Evolutionary conservation across 2,888 invertebrate genomes (phyloP), one percentile per base, ranked within the genome.

Genomic region (Isotomurus palustris): DNA sequence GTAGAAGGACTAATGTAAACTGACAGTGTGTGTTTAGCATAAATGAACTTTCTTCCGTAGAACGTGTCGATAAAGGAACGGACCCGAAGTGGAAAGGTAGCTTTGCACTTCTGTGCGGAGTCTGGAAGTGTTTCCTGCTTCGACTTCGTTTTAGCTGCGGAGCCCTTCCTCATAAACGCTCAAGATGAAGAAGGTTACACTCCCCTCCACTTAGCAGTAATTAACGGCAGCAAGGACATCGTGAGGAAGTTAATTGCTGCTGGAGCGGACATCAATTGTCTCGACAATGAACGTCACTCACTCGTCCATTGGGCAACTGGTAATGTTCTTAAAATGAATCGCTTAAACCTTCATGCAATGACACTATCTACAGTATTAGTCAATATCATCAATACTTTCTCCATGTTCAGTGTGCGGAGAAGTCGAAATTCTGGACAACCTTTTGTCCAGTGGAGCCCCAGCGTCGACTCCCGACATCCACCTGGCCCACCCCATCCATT

Each of bases 251-350:
- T 97, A 56, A 79, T 95, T 52, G 87, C 90, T 40, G 87, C 88
- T 70, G 89, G 90, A 38, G 94, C 94, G 8, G 88, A 94, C 73
- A 85, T 95, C 66, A 87, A 88, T 75, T 87, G 90, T 44, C 82
- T 88, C 67, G 97, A 99, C 76, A 85, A 88, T 72, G 96, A 97
- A 75, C 87, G 89, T 60, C 97, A 97, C 75, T 91, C 94, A 2
- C 88, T 91, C 44, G 87, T 96, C 10, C 97, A 99, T 76, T 99
- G 97, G 97, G 95, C 97, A 19, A 93, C 95, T 67, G 96, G 95
- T 94, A 75, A 78, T 32, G 32, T 32, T 32, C 32, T 32, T 32
- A 8, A 32, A 32, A 32, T 32, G 8, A 10, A 10, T 32, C 14
- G 8, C 32, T 32, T 32, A 32, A 32, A 10, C n/a, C n/a, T n/a